Conservation (phyloP, 2,797 vertebrate species). For the Champsocephalus gunnari region DNA sequence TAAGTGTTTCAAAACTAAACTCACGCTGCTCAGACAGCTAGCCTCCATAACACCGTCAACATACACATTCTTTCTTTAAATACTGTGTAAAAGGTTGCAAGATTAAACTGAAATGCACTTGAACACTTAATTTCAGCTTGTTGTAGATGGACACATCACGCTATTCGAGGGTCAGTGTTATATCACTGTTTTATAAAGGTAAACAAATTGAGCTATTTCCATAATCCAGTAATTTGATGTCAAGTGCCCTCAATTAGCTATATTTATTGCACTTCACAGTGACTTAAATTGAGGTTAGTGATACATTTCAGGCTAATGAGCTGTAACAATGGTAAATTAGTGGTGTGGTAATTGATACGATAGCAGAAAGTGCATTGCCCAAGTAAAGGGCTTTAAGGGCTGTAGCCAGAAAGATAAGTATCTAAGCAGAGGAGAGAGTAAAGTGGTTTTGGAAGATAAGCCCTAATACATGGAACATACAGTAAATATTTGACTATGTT, state of each 20-base stretch:
- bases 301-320: conserved; percentile 38
- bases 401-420: conserved; percentile 12
- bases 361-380: conserved; percentile 8
- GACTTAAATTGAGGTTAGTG: conserved; percentile 33
- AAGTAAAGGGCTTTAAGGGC: neutral
- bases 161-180: neutral
- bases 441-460: conserved; percentile 6
- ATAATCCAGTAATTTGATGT: neutral
- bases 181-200: neutral
- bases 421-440: neutral
- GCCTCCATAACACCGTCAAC: conserved; percentile 47
- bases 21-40: conserved; percentile 53
- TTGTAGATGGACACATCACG: neutral
- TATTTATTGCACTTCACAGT: conserved; percentile 24
- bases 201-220: conserved; percentile 2
- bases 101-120: conserved; percentile 4
- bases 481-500: neutral
- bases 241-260: neutral
- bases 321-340: conserved; percentile 40
- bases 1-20: conserved; percentile 73
- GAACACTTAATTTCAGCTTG: neutral
- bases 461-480: neutral
- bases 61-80: conserved; percentile 19
- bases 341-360: conserved; percentile 36
- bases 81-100: conserved; percentile 16